phyloP scores from a whole-genome alignment of 92 coral and sea anemone species.

The Chrysogorgia sp. region DNA sequence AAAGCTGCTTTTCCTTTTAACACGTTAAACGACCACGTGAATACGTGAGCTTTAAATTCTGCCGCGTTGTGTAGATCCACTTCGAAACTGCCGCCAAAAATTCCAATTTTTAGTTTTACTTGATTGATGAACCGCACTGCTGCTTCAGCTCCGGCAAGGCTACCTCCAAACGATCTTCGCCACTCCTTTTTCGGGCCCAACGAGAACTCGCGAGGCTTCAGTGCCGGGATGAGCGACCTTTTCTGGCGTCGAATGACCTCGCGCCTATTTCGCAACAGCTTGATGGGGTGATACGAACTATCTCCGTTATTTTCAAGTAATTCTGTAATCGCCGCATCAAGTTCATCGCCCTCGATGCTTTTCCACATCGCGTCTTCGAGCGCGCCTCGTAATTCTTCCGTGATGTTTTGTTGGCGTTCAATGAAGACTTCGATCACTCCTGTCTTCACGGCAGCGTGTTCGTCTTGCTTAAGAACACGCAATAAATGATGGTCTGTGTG shows the following conservation, averaged over 20 bases:
- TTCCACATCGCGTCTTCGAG: constrained; percentile 78
- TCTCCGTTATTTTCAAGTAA: constrained; percentile 78
- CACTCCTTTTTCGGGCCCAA: constrained; percentile 70
- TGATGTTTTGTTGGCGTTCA: constrained; percentile 72
- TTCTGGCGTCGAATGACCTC: constrained; percentile 60
- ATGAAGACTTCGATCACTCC: constrained; percentile 78
- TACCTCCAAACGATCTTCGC: constrained; percentile 70
- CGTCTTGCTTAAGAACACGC: constrained; percentile 67
- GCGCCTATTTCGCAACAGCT: constrained; percentile 61
- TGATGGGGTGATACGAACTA: constrained; percentile 49
- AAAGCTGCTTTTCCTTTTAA: constrained; percentile 84
- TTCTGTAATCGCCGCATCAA: constrained; percentile 67
- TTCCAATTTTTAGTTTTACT: constrained; percentile 77
- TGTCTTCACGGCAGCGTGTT: constrained; percentile 74
- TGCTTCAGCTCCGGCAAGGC: constrained; percentile 81
- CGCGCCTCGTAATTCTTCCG: constrained; percentile 57
- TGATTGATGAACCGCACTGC: constrained; percentile 73
- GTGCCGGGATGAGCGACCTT: constrained; percentile 75
- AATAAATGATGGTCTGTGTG: constrained; percentile 64
- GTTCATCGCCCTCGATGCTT: constrained; percentile 68
- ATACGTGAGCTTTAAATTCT: constrained; percentile 65
- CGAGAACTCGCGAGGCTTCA: constrained; percentile 75
- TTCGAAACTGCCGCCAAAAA: constrained; percentile 91
- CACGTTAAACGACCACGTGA: constrained; percentile 69
- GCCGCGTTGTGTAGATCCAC: constrained; percentile 77